These are phyloP conservation scores for Catharus ustulatus DNA, from an alignment of 2,797 vertebrate genomes.

Conservation along the genomic window DNA sequence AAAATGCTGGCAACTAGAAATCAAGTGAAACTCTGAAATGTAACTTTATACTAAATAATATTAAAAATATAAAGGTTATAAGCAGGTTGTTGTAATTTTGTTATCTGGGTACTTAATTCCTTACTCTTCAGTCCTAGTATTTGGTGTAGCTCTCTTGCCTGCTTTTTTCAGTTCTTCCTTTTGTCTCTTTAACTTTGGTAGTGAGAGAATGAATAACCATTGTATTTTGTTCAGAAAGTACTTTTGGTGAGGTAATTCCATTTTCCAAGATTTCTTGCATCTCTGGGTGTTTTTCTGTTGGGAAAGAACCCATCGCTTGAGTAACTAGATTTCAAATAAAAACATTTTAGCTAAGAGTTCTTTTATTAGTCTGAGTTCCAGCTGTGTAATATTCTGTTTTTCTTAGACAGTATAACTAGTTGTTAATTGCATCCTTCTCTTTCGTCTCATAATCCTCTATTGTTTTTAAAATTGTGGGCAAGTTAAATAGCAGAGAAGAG, in stretches of 20 bases:
- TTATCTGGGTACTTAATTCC: neutral
- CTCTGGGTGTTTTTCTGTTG: neutral
- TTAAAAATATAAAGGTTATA: neutral
- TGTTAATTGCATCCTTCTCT: neutral
- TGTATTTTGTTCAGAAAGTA: neutral
- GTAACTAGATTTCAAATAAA: neutral
- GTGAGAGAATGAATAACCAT: slow-evolving; percentile 11
- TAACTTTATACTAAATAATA: neutral
- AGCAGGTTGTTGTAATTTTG: neutral
- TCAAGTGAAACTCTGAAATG: neutral
- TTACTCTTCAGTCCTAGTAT: neutral
- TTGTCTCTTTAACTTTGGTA: neutral
- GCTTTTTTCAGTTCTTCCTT: neutral
- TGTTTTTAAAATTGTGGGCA: neutral
- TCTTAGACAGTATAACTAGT: neutral
- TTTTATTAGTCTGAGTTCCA: slow-evolving; percentile 4
- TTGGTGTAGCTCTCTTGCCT: neutral
- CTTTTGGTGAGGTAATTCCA: neutral
- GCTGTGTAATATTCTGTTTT: neutral
- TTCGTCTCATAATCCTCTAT: neutral
- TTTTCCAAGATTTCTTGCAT: slow-evolving; percentile 13
- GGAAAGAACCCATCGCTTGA: neutral
- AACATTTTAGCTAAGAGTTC: neutral
- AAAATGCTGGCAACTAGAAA: neutral
- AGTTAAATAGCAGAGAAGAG: neutral